Conservation (phyloP, 64 coral and sea anemone genomes). For the Porites australiensis region DNA sequence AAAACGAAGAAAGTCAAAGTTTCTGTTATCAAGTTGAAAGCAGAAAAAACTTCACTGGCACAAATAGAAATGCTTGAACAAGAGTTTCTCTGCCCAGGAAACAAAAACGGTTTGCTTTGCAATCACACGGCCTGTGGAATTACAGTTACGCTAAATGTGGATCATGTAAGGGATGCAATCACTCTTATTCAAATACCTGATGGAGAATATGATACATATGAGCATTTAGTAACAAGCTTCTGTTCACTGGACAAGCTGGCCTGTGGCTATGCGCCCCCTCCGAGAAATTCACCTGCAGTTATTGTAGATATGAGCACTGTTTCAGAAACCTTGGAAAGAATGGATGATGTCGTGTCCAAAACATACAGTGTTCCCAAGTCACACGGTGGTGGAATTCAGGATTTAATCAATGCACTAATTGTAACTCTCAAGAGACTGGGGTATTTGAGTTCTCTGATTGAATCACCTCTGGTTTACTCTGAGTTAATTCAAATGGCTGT, state of each 20-base stretch:
- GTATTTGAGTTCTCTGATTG: slow-evolving; percentile 69
- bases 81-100: slow-evolving; percentile 49
- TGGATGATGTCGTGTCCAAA: neutral
- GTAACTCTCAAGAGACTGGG: slow-evolving; percentile 42
- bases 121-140: slow-evolving; percentile 51
- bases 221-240: slow-evolving; percentile 47
- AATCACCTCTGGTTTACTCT: slow-evolving; percentile 49
- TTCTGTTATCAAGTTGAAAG: slow-evolving; percentile 53
- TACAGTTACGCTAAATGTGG: slow-evolving; percentile 45
- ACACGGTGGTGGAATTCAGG: slow-evolving; percentile 22
- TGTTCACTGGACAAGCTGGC: slow-evolving; percentile 70
- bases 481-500: slow-evolving; percentile 67
- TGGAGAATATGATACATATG: slow-evolving; percentile 65
- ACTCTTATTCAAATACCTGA: slow-evolving; percentile 73
- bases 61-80: slow-evolving; percentile 64
- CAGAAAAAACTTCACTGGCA: slow-evolving; percentile 15
- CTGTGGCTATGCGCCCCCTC: neutral
- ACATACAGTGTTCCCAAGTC: slow-evolving; percentile 32
- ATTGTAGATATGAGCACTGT: neutral
- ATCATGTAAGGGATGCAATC: slow-evolving; percentile 30
- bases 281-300: slow-evolving; percentile 24
- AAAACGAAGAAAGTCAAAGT: slow-evolving; percentile 63
- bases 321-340: slow-evolving; percentile 1
- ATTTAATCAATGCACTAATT: slow-evolving; percentile 19
- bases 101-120: slow-evolving; percentile 44